Evolutionary conservation across 1,140 invertebrate species (phyloP), one percentile per base, ranked within the genome.

Genomic region (Dinoponera quadriceps): DNA sequence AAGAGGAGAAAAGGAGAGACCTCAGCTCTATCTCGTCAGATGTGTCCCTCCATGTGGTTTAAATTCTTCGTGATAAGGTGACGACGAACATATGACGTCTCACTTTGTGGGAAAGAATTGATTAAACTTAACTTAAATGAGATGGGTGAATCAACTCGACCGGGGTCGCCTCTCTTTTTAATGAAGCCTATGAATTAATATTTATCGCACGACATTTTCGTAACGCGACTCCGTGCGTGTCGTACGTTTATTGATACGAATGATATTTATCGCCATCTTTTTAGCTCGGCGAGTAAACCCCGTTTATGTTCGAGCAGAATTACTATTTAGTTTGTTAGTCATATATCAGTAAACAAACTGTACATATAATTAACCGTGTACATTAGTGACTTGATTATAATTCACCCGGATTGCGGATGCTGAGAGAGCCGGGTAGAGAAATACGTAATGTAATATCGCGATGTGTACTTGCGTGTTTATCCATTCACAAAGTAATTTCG

Each of bases 91-190:
- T 3, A 44, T 9, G 44, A 7, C 59, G 38, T 54, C 51, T 73
- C 54, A 60, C 60, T 74, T 74, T 49, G 5, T 65, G 20, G n/a
- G 38, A 14, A 65, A 4, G 7, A 77, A 38, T 75, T 77, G n/a
- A 20, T 48, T 66, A 66, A 77, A 11, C 65, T 75, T 65, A 65
- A 65, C n/a, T 33, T 51, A 65, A 16, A 75, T 63, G 29, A 75
- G 63, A 33, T 75, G 27, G 3, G 11, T 49, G 25, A 77, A 65
- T 77, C 27, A 77, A 49, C 14, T 0, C 27, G 20, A 66, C 33
- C 9, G 13, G n/a, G 11, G n/a, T 7, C 9, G 55, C 18, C 22
- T 59, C 22, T 63, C 38, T 65, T 54, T 29, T 25, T 18, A 33
- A n/a, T 62, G 27, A 48, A 74, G 22, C 44, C 29, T 14, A 16